Base-by-base conservation (phyloP, 2,113 vertebrate species). In the Pyxicephalus adspersus region DNA sequence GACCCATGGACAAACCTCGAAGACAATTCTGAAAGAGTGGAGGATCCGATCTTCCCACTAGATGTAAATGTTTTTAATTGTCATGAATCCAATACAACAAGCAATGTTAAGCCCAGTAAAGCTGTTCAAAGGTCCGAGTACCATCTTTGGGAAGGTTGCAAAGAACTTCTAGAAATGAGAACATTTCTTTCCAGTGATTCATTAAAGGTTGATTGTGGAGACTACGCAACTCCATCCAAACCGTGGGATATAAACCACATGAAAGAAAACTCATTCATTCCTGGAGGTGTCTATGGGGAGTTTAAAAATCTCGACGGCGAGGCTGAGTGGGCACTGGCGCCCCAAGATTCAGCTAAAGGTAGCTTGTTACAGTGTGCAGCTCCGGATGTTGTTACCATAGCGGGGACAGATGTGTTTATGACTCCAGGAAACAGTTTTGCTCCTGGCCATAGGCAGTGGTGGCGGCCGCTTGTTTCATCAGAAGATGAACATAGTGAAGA, bases 271-370 rank as follows among this genome's bases (percentile, higher is more conserved):
- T 91, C 97, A 0, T 99, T 99, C 89, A 97, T 99, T 82, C 95
- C 97, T 19, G 98, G 97, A 66, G 98, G 98, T 15, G 98, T 99
- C 19, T 99, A 99, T 20, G 98, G 97, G 77, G 97, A 99, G 87
- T 91, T 99, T 61, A 96, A 96, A 91, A 94, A 92, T n/a, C 92
- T 98, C 83, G 94, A 90, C 4, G 94, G 94, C 5, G 95, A 96
- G 55, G 95, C 95, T 83, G 96, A 96, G 26, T 99, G 98, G 98
- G 96, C 96, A 0, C 94, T 97, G 1, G 92, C 97, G 22, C 97
- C 96, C 0, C 95, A 96, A 2, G 63, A 89, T 78, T 91, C 94
- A 83, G 38, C 87, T 4, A 95, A 92, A 79, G 94, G 93, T 25
- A 96, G 91, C 83, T 85, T 98, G 86, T 81, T 97, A 15, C 95